Evolutionary conservation across 1,140 invertebrate genomes (phyloP).

Genomic region (Papilio glaucus): DNA sequence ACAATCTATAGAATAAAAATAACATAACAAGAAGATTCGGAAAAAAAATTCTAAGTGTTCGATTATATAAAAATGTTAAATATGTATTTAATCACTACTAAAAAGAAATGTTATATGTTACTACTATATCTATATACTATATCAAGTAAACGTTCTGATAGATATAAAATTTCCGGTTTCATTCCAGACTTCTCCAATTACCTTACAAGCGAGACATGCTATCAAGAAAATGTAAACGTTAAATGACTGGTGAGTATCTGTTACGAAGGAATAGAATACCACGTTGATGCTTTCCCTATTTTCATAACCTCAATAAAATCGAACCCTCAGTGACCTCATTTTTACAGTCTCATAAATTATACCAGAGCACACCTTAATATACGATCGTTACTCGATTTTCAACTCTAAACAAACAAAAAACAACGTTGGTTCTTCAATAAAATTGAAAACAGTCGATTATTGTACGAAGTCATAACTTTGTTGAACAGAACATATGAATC

Average conservation of each 20-base stretch:
- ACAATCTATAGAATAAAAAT: too few relatives aligned
- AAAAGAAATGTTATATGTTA: too few relatives aligned
- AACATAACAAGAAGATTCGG: too few relatives aligned
- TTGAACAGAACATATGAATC: not conserved
- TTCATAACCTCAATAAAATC: conserved; percentile 8
- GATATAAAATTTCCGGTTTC: too few relatives aligned
- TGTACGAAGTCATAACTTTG: not conserved
- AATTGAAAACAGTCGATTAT: not conserved
- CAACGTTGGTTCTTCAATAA: not conserved
- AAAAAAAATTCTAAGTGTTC: too few relatives aligned
- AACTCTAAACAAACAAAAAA: not conserved
- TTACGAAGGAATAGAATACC: not conserved
- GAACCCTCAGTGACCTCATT: conserved; percentile 5
- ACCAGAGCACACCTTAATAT: conserved; percentile 6
- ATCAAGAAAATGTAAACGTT: not conserved
- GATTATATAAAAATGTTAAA: too few relatives aligned
- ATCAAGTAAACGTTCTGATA: too few relatives aligned
- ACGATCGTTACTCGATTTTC: not conserved
- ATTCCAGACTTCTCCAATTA: too few relatives aligned
- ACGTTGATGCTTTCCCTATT: not conserved
- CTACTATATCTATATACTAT: too few relatives aligned
- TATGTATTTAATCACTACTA: too few relatives aligned
- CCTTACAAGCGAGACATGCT: too few relatives aligned
- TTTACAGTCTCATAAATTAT: conserved; percentile 16
- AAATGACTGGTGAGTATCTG: not conserved